A percentile compares a stretch with the other conserved stretches of the same genome.
Conservation (phyloP, 1,140 invertebrate genomes). For the Euura lappo region DNA sequence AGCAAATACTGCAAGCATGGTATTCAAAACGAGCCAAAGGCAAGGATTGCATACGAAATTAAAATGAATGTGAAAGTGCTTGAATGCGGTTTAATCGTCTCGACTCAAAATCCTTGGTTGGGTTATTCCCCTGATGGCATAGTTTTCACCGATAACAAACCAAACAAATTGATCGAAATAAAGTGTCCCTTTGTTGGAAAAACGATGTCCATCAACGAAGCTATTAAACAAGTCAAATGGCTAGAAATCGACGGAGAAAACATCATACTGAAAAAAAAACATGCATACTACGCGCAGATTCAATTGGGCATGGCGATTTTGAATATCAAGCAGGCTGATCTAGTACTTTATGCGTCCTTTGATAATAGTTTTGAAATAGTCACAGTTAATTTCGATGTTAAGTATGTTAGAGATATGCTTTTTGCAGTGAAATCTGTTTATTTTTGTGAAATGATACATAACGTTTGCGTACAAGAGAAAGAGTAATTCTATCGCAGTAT, state of each 20-base stretch:
- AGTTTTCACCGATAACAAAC: constrained; percentile 7
- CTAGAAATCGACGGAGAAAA: constrained; percentile 9
- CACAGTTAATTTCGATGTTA: constrained; percentile 7
- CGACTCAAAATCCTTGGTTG: constrained; percentile 9
- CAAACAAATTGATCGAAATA: constrained; percentile 5
- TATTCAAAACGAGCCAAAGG: neutral
- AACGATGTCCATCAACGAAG: neutral
- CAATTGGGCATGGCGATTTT: constrained; percentile 20
- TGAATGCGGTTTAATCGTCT: constrained; percentile 5
- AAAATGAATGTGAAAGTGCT: neutral
- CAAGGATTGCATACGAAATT: neutral
- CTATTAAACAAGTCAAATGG: neutral
- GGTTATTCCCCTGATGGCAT: constrained; percentile 15
- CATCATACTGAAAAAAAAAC: constrained; percentile 11
- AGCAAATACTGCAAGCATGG: neutral
- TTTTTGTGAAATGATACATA: constrained; percentile 17
- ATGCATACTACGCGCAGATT: constrained; percentile 19
- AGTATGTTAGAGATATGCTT: constrained; percentile 8
- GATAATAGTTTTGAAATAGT: constrained; percentile 10
- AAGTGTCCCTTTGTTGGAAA: constrained; percentile 4
- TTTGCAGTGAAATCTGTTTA: constrained; percentile 5
- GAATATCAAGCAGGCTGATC: constrained; percentile 13
- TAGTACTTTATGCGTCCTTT: constrained; percentile 16
- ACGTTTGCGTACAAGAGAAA: constrained; percentile 7
- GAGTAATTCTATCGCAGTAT: neutral